Conservation (phyloP, 2,113 vertebrate genomes). For the Phrynosoma blainvillii region DNA sequence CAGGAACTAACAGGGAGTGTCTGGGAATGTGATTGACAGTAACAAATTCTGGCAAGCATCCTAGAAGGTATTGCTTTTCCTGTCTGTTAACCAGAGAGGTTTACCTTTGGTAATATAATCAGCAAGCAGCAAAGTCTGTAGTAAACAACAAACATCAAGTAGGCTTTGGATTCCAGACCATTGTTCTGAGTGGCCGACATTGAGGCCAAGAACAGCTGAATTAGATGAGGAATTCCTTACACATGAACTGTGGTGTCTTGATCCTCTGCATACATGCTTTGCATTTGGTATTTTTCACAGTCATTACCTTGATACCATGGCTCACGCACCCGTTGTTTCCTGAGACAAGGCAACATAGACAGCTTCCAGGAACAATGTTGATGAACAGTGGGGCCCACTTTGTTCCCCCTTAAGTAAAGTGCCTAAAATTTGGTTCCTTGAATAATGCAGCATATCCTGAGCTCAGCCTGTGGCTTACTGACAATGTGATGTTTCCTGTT, state of each 20-base stretch:
- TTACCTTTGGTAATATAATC: constrained; percentile 3
- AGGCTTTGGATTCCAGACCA: constrained; percentile 20
- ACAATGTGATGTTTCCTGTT: too few species aligned
- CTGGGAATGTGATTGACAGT: constrained; percentile 55
- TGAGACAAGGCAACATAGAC: too few species aligned
- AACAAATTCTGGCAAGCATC: constrained; percentile 48
- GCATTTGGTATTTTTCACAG: background rate
- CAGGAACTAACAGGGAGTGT: constrained; percentile 47
- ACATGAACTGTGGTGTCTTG: background rate
- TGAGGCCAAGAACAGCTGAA: background rate
- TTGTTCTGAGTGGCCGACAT: background rate
- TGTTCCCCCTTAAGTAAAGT: too few species aligned
- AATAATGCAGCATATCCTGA: too few species aligned
- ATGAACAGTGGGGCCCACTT: too few species aligned
- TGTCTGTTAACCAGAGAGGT: constrained; percentile 26
- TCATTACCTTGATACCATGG: too few species aligned
- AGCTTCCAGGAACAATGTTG: too few species aligned
- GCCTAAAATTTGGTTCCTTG: too few species aligned
- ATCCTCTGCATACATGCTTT: background rate
- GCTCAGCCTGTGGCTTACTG: too few species aligned
- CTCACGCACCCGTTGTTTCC: too few species aligned
- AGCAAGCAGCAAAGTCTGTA: constrained; percentile 13
- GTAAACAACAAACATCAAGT: background rate
- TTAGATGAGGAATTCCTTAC: background rate
- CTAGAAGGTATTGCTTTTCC: constrained; percentile 41